phyloP scores from a whole-genome alignment of 2,888 invertebrate species.

The Sinotaia quadrata region DNA sequence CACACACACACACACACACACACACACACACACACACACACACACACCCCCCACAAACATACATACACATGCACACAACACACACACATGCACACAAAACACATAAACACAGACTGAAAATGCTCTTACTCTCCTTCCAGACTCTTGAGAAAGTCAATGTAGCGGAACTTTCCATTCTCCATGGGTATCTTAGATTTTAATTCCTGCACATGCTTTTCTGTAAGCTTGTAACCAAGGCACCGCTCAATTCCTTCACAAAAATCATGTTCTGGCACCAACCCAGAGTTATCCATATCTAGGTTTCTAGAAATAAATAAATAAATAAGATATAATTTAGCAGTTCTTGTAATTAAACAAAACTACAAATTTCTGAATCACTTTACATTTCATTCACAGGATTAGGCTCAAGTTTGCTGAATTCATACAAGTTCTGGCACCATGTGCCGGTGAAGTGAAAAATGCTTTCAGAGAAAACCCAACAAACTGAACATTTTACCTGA shows the following conservation, averaged over 20 bases:
- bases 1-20: background rate
- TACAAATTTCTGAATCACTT: too few relatives aligned
- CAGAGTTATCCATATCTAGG: too few relatives aligned
- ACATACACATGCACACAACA: background rate
- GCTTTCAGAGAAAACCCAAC: too few relatives aligned
- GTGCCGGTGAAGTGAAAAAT: too few relatives aligned
- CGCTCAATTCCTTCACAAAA: background rate
- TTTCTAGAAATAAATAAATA: too few relatives aligned
- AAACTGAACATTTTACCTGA: too few relatives aligned
- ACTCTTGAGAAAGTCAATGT: slow-evolving; percentile 15
- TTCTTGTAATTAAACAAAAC: too few relatives aligned
- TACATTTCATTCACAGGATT: too few relatives aligned
- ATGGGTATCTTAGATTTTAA: background rate
- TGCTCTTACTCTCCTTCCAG: slow-evolving; percentile 24
- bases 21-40: background rate
- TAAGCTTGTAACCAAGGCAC: slow-evolving; percentile 3
- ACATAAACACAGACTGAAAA: background rate
- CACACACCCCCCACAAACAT: background rate
- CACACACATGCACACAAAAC: background rate
- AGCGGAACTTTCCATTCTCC: slow-evolving; percentile 12
- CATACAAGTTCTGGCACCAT: too few relatives aligned
- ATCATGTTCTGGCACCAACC: too few relatives aligned
- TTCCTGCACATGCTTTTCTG: slow-evolving; percentile 1
- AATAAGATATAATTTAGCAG: too few relatives aligned
- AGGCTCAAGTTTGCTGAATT: too few relatives aligned